Base-by-base conservation (phyloP, 2,113 vertebrate genomes). In the Lamprotornis superbus region DNA sequence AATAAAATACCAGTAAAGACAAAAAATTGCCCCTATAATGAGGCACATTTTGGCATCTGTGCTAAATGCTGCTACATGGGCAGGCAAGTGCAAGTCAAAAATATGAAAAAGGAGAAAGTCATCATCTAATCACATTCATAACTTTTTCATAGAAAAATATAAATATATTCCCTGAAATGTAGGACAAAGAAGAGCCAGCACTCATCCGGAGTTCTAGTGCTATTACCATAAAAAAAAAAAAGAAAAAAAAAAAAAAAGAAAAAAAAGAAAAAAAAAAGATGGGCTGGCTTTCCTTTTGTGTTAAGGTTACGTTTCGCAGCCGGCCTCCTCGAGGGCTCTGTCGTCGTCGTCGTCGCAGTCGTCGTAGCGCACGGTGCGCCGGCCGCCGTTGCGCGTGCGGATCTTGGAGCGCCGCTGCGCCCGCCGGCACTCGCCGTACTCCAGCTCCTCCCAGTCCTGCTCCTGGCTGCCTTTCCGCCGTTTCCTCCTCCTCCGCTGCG, bases 121-220 rank as follows among this genome's bases (percentile, higher is more conserved):
- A 95, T 95, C 78, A 71, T 95, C 93, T 94, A 94, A 64, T 97
- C 96, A 98, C 97, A 98, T 98, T 97, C 97, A 97, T 97, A 97
- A 83, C 97, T 98, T 97, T 98, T 97, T 98, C 97, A 96, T 98
- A 98, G 97, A 98, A 98, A 98, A 98, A 98, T 98, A 98, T 97
- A 98, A 96, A 98, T 97, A 98, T 97, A 98, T 97, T 98, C 98
- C 98, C 98, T 98, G 98, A 98, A 98, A 98, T 98, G 94, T 80
- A 96, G 95, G 96, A 97, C 97, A 92, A 94, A 94, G 96, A 97
- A 94, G 61, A 94, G 84, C 96, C 97, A 93, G 87, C 95, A 95
- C 93, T 95, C 96, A 80, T 77, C 87, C 68, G 83, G 75, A 98
- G 97, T 95, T 94, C 89, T 95, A 95, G 50, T 93, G 92, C 83